Conservation (phyloP, 2,888 invertebrate genomes). For the Dendrolimus houi region DNA sequence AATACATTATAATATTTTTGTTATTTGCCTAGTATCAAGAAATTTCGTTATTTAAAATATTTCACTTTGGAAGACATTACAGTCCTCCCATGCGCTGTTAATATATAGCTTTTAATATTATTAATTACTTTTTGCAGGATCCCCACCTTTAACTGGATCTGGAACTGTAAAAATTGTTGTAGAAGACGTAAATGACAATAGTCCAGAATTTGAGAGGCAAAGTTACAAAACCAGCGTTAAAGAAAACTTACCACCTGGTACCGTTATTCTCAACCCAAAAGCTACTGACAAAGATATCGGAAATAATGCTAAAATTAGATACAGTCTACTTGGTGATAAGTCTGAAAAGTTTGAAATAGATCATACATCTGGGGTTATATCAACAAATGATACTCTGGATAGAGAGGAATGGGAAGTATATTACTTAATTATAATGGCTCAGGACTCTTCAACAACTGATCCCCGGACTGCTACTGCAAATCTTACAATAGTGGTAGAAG, state of each 20-base stretch:
- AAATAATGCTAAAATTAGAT: slow-evolving; percentile 90
- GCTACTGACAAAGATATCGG: slow-evolving; percentile 91
- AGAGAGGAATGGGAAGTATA: slow-evolving; percentile 87
- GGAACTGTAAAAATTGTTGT: slow-evolving; percentile 93
- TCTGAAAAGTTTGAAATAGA: slow-evolving; percentile 88
- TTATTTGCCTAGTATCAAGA: no score
- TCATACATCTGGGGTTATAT: slow-evolving; percentile 85
- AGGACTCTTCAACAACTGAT: slow-evolving; percentile 91
- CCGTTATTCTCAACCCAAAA: slow-evolving; percentile 84
- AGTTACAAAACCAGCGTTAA: slow-evolving; percentile 85
- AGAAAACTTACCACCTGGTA: slow-evolving; percentile 89
- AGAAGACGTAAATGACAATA: slow-evolving; percentile 96
- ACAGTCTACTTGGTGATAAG: slow-evolving; percentile 88
- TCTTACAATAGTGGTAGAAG: slow-evolving; percentile 85
- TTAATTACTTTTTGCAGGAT: slow-evolving; percentile 78
- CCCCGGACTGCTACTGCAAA: slow-evolving; percentile 89
- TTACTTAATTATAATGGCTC: slow-evolving; percentile 89
- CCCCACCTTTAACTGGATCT: slow-evolving; percentile 93
- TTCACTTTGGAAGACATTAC: no score
- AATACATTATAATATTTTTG: no score
- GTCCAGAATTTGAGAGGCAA: slow-evolving; percentile 90
- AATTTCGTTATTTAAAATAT: no score
- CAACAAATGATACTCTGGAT: slow-evolving; percentile 83
- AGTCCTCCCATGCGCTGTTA: no score
- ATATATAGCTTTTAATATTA: background rate